Percentiles rank a stretch among this genome's conserved stretches.
Evolutionary conservation across 2,888 invertebrate species (phyloP).

Genomic region (Drosophila kambysellisi): DNA sequence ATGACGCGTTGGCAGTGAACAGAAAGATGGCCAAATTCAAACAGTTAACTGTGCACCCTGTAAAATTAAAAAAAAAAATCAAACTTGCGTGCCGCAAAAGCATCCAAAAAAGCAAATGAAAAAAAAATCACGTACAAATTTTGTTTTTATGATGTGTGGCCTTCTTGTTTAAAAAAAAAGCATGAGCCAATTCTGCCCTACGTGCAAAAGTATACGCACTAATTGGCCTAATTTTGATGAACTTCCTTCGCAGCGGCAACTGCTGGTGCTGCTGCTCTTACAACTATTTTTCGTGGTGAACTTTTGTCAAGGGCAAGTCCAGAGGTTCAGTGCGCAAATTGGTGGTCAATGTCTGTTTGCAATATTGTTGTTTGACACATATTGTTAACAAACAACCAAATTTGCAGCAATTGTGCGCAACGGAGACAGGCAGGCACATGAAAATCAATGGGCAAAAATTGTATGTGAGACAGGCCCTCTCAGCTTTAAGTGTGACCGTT

Average conservation of each 20-base stretch:
- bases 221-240: constrained; percentile 70
- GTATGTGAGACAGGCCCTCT: constrained; percentile 46
- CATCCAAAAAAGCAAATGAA: constrained; percentile 45
- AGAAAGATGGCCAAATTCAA: constrained; percentile 58
- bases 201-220: constrained; percentile 49
- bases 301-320: constrained; percentile 1
- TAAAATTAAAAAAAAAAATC: constrained; percentile 26
- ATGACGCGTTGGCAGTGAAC: constrained; percentile 63
- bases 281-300: background rate
- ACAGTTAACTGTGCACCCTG: constrained; percentile 48
- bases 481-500: constrained; percentile 55
- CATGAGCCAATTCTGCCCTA: constrained; percentile 19
- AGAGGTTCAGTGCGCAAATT: background rate
- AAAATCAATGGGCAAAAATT: constrained; percentile 77
- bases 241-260: constrained; percentile 12
- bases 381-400: constrained; percentile 8
- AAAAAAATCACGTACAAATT: constrained; percentile 68
- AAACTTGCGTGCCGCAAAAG: constrained; percentile 53
- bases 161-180: constrained; percentile 39
- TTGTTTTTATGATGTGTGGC: constrained; percentile 35
- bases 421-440: constrained; percentile 38
- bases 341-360: background rate
- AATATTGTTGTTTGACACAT: constrained; percentile 13
- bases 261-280: background rate
- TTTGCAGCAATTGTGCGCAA: constrained; percentile 26